Conservation (phyloP, 2,888 invertebrate species). For the Diabrotica balteata region DNA sequence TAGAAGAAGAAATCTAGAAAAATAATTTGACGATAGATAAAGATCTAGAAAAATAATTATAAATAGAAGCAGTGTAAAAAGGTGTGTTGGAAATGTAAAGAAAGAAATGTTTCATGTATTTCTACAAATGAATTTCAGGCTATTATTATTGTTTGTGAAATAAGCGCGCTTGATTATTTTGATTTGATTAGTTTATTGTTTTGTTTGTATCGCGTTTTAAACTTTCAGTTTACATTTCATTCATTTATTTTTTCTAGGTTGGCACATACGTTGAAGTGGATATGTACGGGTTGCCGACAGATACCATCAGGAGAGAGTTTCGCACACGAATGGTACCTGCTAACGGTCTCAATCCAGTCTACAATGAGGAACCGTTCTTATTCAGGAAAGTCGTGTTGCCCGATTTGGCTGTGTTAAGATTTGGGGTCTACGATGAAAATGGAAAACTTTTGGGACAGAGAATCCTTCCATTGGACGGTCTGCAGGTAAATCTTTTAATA, state of each 20-base stretch:
- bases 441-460: constrained; percentile 91
- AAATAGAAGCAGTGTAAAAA: too few species aligned
- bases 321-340: constrained; percentile 94
- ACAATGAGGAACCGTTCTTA: constrained; percentile 97
- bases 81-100: too few species aligned
- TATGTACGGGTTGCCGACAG: constrained; percentile 95
- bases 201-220: too few species aligned
- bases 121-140: too few species aligned
- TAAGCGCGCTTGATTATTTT: too few species aligned
- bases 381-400: constrained; percentile 99
- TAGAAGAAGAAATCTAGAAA: too few species aligned
- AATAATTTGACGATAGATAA: too few species aligned
- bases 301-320: constrained; percentile 98
- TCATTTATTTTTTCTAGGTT: constrained; percentile 43
- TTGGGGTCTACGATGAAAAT: constrained; percentile 98
- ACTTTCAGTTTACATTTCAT: too few species aligned
- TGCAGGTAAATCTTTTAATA: constrained; percentile 58
- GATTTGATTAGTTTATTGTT: too few species aligned
- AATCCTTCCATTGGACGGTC: constrained; percentile 95
- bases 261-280: constrained; percentile 99
- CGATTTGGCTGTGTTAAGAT: constrained; percentile 94
- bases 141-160: too few species aligned
- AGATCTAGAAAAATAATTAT: too few species aligned
- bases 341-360: constrained; percentile 98
- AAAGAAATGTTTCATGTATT: too few species aligned